These are phyloP conservation scores for Lontra canadensis DNA, from an alignment of 2,113 vertebrate genomes.

Conservation along the genomic window DNA sequence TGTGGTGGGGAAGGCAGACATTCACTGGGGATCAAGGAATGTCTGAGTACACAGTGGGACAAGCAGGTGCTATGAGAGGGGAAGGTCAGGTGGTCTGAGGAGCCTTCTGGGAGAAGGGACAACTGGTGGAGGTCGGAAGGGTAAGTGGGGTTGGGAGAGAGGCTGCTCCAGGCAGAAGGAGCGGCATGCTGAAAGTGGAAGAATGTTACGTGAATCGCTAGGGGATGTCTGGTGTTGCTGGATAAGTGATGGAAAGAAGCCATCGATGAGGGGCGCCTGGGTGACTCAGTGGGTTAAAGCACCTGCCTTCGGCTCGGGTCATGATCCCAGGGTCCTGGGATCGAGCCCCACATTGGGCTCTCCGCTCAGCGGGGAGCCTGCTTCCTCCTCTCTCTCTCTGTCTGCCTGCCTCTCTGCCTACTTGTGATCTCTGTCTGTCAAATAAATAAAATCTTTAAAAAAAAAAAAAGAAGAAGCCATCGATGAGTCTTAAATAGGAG, in stretches of 20 bases:
- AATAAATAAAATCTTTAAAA: no score
- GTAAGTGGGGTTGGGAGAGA: not conserved
- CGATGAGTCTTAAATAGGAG: not conserved
- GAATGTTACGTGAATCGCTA: not conserved
- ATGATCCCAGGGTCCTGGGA: no score
- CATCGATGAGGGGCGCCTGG: not conserved
- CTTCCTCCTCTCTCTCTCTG: no score
- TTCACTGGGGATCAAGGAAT: not conserved
- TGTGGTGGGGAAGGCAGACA: no score
- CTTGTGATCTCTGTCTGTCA: no score
- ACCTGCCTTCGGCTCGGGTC: no score
- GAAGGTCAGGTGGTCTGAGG: not conserved
- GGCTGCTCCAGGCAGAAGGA: not conserved
- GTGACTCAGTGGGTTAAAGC: no score
- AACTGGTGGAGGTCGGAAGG: not conserved
- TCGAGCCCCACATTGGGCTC: no score
- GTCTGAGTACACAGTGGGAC: not conserved
- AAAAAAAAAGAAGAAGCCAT: not conserved
- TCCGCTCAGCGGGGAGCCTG: no score
- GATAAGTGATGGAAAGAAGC: not conserved
- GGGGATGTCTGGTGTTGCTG: not conserved
- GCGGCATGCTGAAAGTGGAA: not conserved
- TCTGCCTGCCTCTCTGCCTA: no score
- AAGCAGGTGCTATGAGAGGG: not conserved
- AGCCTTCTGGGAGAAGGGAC: not conserved